These are phyloP conservation scores for Melitaea cinxia DNA, from an alignment of 1,140 invertebrate species.

Conservation along the genomic window DNA sequence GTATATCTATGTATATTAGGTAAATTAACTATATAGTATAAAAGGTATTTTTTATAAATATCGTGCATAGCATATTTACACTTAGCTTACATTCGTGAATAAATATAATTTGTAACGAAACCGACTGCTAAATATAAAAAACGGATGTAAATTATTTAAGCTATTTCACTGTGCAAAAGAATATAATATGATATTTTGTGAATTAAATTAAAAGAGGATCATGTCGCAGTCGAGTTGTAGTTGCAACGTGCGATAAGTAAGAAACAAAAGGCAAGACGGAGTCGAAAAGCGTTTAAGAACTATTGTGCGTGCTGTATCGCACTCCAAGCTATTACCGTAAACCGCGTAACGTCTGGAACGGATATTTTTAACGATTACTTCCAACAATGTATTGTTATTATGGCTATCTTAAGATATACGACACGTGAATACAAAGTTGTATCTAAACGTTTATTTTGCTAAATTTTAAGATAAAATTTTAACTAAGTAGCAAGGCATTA, in stretches of 20 bases:
- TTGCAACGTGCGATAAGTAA: slow-evolving; percentile 28
- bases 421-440: neutral
- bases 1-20: neutral
- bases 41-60: neutral
- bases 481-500: too few species aligned
- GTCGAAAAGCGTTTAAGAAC: slow-evolving; percentile 43
- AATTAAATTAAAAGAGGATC: too few species aligned
- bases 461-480: too few species aligned
- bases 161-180: too few species aligned
- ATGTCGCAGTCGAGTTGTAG: neutral
- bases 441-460: too few species aligned
- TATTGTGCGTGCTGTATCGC: slow-evolving; percentile 64
- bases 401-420: neutral
- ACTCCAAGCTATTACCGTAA: slow-evolving; percentile 52
- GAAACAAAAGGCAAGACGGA: slow-evolving; percentile 16
- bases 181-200: too few species aligned
- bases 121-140: neutral
- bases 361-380: slow-evolving; percentile 15
- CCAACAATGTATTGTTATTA: neutral
- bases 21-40: neutral
- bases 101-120: neutral
- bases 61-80: slow-evolving; percentile 7
- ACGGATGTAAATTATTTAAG: too few species aligned
- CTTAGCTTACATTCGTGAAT: neutral
- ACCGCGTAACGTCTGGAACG: slow-evolving; percentile 46